Base-by-base conservation (phyloP, 1,140 invertebrate species). In the Dendroctonus ponderosae region DNA sequence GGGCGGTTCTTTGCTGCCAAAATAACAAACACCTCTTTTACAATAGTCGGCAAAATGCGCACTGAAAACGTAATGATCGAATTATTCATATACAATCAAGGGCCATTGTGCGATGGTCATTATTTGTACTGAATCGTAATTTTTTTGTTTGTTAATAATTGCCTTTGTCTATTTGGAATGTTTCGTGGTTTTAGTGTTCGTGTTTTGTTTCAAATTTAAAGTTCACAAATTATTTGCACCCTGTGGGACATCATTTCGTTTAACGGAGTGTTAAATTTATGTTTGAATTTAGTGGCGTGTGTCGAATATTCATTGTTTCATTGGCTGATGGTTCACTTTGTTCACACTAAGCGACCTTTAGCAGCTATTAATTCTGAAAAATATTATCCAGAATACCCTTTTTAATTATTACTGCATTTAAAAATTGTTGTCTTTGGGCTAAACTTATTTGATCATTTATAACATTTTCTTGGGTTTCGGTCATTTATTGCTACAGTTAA, bases 31-130 rank as follows among this genome's bases (percentile, higher is more conserved):
- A 66, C 53, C 52, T 43, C 46, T 48, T 54, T 60, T 52, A 51
- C 59, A 62, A 68, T 62, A 63, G 44, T 57, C 39, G 42, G 48
- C 51, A 62, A 63, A 68, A 63, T 63, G 9, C 39, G 39, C 14
- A 42, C 57, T 59, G 64, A 68, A 63, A 63, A 53, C 49, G 52
- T 54, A 68, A 62, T 60, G 66, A 68, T 68, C 59, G 46, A 68
- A 68, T 68, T 68, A 68, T 68, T 56, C 53, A 68, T 50, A 62
- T 57, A 68, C 66, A 68, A 68, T 68, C 59, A 57, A 63, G 41
- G 12, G 6, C 6, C 38, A 63, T 63, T 63, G 58, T 59, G 12
- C 11, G 8, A 44, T 8, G 41, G 26, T 61, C 40, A 68, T 68
- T 68, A 68, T 68, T 68, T 62, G 52, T 38, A 56, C 44, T 68